Evolutionary conservation across 2,797 vertebrate genomes (phyloP).

Genomic region (Syngnathus acus): DNA sequence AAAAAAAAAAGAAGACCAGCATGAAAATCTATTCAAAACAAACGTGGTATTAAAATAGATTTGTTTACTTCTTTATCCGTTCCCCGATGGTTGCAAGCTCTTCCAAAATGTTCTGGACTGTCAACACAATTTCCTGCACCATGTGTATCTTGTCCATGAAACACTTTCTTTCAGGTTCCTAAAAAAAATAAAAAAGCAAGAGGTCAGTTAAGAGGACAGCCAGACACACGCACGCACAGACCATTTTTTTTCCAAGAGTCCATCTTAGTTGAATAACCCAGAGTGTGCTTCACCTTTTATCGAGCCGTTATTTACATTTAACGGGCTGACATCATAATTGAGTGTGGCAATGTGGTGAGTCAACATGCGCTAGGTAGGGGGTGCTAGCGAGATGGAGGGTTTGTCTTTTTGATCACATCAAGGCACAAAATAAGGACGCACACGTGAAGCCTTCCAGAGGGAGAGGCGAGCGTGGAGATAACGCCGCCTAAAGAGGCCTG

Average conservation of each 20-base stretch:
- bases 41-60: background rate
- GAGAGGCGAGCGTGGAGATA: conserved; percentile 56
- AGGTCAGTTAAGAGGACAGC: no score
- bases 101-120: conserved; percentile 84
- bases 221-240: no score
- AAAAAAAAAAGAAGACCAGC: conserved; percentile 17
- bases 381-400: conserved; percentile 6
- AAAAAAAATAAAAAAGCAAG: conserved; percentile 29
- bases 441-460: conserved; percentile 62
- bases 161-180: conserved; percentile 90
- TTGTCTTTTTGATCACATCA: conserved; percentile 61
- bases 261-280: background rate
- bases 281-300: conserved; percentile 22
- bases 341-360: conserved; percentile 25
- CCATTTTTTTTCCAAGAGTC: background rate
- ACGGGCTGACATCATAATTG: conserved; percentile 25
- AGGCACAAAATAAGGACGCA: conserved; percentile 50
- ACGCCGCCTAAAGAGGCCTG: conserved; percentile 66
- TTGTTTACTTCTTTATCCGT: conserved; percentile 90
- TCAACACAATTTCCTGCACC: conserved; percentile 92
- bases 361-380: conserved; percentile 12
- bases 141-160: conserved; percentile 94
- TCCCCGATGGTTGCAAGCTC: conserved; percentile 88
- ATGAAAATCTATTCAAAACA: background rate
- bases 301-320: conserved; percentile 30